These are phyloP conservation scores for Meteorus sp. DNA, from an alignment of 1,140 invertebrate genomes.

Conservation along the genomic window DNA sequence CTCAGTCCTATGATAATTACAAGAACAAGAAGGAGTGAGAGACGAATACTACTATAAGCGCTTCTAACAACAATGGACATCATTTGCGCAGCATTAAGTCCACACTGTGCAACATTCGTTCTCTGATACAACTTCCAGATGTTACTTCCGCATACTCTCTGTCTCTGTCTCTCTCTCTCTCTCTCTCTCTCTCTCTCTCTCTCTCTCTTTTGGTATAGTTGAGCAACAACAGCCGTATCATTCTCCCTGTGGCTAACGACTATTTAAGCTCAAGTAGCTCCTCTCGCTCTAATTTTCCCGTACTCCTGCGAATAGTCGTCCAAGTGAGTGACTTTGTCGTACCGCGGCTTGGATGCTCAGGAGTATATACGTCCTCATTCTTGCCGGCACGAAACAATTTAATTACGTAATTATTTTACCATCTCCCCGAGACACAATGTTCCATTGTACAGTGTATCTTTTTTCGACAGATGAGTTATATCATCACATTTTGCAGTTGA, in stretches of 20 bases:
- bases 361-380: not conserved
- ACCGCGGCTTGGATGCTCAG: not conserved
- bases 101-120: not conserved
- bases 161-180: slow-evolving; percentile 5
- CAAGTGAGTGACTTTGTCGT: not conserved
- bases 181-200: slow-evolving; percentile 3
- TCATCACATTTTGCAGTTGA: slow-evolving; percentile 4
- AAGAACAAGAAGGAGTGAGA: not conserved
- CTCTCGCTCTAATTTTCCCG: slow-evolving; percentile 17
- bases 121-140: slow-evolving; percentile 22
- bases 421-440: slow-evolving; percentile 6
- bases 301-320: slow-evolving; percentile 3
- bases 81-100: slow-evolving; percentile 7
- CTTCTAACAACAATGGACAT: slow-evolving; percentile 13
- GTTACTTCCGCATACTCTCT: no score
- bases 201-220: slow-evolving; percentile 9
- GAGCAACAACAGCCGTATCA: slow-evolving; percentile 18
- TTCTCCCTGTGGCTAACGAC: slow-evolving; percentile 23
- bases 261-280: slow-evolving; percentile 25
- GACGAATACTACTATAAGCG: not conserved
- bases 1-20: not conserved
- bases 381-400: not conserved
- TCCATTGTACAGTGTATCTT: not conserved
- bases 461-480: not conserved
- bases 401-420: slow-evolving; percentile 14